A percentile compares a stretch with the other conserved stretches of the same genome.
phyloP scores from a whole-genome alignment of 1,140 invertebrate species.

The Diorhabda sublineata region DNA sequence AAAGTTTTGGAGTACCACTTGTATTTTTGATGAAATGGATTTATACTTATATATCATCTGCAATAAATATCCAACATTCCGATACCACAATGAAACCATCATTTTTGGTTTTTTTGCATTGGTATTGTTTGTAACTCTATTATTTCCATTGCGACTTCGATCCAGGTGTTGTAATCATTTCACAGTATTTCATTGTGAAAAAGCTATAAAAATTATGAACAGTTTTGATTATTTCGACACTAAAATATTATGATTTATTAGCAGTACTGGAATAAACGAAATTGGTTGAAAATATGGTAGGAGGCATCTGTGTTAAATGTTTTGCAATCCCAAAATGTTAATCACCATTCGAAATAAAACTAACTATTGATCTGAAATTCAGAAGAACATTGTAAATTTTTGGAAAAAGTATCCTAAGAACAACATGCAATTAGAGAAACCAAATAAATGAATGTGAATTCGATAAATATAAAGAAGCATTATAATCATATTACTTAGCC shows the following conservation, averaged over 20 bases:
- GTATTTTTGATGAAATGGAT: neutral
- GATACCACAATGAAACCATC: neutral
- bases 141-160: neutral
- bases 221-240: neutral
- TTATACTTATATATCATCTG: neutral
- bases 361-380: too few species aligned
- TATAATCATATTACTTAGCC: too few species aligned
- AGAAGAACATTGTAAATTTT: too few species aligned
- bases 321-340: neutral
- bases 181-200: slow-evolving; percentile 2
- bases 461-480: too few species aligned
- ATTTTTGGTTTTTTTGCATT: neutral
- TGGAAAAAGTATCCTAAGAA: too few species aligned
- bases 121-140: neutral
- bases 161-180: neutral
- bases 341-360: too few species aligned
- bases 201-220: slow-evolving; percentile 3
- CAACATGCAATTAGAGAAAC: too few species aligned
- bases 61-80: neutral
- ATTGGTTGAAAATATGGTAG: neutral
- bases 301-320: neutral
- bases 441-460: too few species aligned
- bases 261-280: neutral
- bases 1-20: neutral
- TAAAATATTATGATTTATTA: neutral